Evolutionary conservation across 2,888 invertebrate genomes (phyloP), one percentile per base, ranked within the genome.

Genomic region (Tridacna gigas): DNA sequence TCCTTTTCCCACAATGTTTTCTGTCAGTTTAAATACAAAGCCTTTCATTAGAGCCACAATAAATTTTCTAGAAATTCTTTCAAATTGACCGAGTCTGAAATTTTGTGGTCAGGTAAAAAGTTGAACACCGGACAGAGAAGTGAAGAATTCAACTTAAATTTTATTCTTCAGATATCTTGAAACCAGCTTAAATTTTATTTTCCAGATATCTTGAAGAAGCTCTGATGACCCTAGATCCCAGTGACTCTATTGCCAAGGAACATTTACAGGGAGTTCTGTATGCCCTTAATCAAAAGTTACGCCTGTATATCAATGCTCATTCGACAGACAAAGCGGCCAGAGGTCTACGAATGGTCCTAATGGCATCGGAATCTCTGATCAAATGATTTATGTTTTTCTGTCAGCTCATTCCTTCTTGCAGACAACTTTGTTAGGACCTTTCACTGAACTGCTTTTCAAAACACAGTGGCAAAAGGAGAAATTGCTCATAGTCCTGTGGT

Each of bases 201-300:
- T 89, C 13, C 95, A 98, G 98, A 92, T 98, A 97, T 95, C 95
- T 98, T 80, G 97, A 97, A 92, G 98, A 98, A 94, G 98, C 98
- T 0, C 96, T 98, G 81, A 96, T 98, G 95, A 97, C 97, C 93
- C 95, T 98, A 82, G 97, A 98, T 95, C 96, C 96, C 5, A 95
- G 95, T 18, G 97, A 97, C 95, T 96, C 97, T 0, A 96, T 97
- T 73, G 97, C 97, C 0, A 96, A 97, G 86, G 98, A 98, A 92
- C 98, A 98, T 95, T 96, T 98, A 92, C 97, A 97, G 0, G 96
- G 96, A 47, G 97, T 98, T 47, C 95, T 98, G 79, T 96, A 96
- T 84, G 97, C 97, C 90, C 96, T 98, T 18, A 96, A 97, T 93
- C 96, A 96, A 93, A 97, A 97, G 94, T 96, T 98, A 88, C 95